Base-by-base conservation (phyloP, 2,888 invertebrate genomes). In the Hirtodrosophila cameraria region DNA sequence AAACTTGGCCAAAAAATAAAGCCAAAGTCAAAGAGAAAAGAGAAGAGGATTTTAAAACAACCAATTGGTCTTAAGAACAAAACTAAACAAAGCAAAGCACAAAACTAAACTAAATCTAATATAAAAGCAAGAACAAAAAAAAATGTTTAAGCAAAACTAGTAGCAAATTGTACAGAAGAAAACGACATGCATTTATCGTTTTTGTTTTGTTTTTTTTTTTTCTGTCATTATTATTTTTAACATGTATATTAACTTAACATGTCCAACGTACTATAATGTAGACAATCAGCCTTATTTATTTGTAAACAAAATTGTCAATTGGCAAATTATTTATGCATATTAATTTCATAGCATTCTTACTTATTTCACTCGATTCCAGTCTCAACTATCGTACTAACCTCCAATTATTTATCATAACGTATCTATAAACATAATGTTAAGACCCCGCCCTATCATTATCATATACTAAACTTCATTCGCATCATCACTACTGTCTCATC, bases 21-120 rank as follows among this genome's bases (percentile, higher is more conserved):
- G 43, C 42, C 58, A 53, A n/a, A 42, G 42, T 48, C 15, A 36
- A 62, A 64, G 36, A 89, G 90, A 89, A 90, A 90, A 90, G 90
- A 89, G 86, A 90, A 90, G 90, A 90, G 90, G 90, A 90, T 89
- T 74, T 50, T 75, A 66, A 65, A 75, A 73, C 74, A 75, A 73
- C 74, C 75, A 87, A 88, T 88, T 86, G 87, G 87, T 75, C 64
- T 59, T 59, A 68, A 70, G 36, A 70, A 59, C 43, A 64, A 55
- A 57, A 54, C 28, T 38, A 53, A 63, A 52, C 46, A 58, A 58
- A 64, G 28, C 31, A 64, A 60, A 80, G 46, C 68, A 74, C 81
- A 71, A 74, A 78, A 62, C 62, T 54, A 55, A 71, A 75, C 36
- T 31, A 53, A 67, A 50, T 36, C 43, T 52, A 59, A 53, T 57